Percentiles rank a stretch among this genome's conserved stretches.
Conservation (phyloP, 1,140 invertebrate genomes). For the Drosophila dunni region DNA sequence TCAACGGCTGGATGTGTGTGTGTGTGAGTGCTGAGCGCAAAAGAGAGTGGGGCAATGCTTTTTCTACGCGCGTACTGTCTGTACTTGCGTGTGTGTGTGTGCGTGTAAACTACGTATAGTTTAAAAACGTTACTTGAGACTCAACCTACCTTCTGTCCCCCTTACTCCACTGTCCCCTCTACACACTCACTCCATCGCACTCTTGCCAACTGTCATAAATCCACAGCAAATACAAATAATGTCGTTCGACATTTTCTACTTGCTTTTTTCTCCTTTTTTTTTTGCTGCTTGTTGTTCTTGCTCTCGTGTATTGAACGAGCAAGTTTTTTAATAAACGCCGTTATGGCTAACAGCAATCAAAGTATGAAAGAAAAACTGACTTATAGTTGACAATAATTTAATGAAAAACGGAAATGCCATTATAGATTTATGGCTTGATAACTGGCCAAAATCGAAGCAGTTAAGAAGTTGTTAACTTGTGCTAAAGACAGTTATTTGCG, state of each 20-base stretch:
- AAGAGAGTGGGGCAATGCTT: conserved; percentile 3
- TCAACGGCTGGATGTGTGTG: background rate
- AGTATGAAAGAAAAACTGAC: conserved; percentile 10
- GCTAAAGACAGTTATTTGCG: background rate
- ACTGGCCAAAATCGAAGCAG: conserved; percentile 25
- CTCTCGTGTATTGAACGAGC: conserved; percentile 22
- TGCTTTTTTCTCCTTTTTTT: background rate
- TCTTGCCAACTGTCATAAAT: conserved; percentile 50
- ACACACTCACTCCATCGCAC: background rate
- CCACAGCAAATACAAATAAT: conserved; percentile 69
- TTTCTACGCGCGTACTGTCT: background rate
- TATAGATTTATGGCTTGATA: conserved; percentile 76
- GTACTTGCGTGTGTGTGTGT: background rate
- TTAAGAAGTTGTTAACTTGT: conserved; percentile 3
- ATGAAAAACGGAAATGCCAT: conserved; percentile 78
- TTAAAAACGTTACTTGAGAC: conserved; percentile 42
- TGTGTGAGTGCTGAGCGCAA: background rate
- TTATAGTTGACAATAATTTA: conserved; percentile 71
- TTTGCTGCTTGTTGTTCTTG: conserved; percentile 36
- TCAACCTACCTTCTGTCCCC: background rate
- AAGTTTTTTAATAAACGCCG: conserved; percentile 74
- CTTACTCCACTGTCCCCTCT: background rate
- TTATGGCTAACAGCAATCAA: conserved; percentile 25
- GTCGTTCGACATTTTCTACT: conserved; percentile 43
- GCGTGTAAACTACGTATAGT: conserved; percentile 31